Evolutionary conservation across 1,140 invertebrate genomes (phyloP).

Genomic region (Maconellicoccus hirsutus): DNA sequence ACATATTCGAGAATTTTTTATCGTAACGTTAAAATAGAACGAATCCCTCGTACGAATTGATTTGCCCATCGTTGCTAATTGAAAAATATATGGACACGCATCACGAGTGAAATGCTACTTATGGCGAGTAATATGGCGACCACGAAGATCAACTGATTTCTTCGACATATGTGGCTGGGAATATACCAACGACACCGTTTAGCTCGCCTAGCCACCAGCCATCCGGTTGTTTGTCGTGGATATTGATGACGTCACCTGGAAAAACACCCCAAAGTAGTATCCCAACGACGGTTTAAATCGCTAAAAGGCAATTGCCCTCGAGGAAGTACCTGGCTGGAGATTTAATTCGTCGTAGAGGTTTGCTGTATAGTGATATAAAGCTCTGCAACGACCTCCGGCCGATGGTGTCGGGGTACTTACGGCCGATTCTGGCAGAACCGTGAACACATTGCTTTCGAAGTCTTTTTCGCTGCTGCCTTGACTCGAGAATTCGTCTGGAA

Average conservation of each 20-base stretch:
- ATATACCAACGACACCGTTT: slow-evolving; percentile 72
- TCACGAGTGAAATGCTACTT: neutral
- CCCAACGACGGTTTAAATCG: neutral
- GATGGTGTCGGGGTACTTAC: neutral
- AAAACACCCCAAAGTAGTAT: too few species aligned
- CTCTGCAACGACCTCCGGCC: slow-evolving; percentile 49
- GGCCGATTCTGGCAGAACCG: slow-evolving; percentile 13
- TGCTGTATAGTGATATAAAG: slow-evolving; percentile 76
- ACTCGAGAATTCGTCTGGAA: slow-evolving; percentile 60
- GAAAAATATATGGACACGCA: neutral
- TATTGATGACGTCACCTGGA: slow-evolving; percentile 72
- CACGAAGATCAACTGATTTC: slow-evolving; percentile 35
- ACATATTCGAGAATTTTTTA: too few species aligned
- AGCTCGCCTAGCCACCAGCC: slow-evolving; percentile 91
- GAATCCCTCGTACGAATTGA: neutral
- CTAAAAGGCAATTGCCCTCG: too few species aligned
- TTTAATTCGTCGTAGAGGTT: slow-evolving; percentile 79
- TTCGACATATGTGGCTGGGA: slow-evolving; percentile 87
- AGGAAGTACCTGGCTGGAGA: slow-evolving; percentile 59
- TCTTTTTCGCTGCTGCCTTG: slow-evolving; percentile 43
- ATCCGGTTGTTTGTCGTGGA: slow-evolving; percentile 83
- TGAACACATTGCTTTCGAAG: slow-evolving; percentile 29
- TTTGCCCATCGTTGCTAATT: neutral
- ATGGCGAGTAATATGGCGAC: neutral
- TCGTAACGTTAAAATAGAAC: neutral